Base-by-base conservation (phyloP, 2,113 vertebrate species). In the Serinus canaria region DNA sequence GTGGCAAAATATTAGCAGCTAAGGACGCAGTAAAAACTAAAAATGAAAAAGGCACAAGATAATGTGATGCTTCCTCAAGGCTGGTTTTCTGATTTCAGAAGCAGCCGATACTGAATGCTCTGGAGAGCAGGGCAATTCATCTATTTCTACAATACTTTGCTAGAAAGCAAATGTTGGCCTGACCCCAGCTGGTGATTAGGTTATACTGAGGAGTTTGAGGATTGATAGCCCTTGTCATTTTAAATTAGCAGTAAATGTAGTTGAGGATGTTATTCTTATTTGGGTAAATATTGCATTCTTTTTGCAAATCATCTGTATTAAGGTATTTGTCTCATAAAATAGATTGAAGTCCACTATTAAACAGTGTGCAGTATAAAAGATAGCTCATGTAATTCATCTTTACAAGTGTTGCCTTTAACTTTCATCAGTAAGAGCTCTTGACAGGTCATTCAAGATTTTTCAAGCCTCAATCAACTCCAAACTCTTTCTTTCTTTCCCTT, bases 171-270 rank as follows among this genome's bases (percentile, higher is more conserved):
- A 97, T 94, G 94, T 95, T 96, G 93, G 91, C 95, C 95, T 97
- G 96, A 97, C 96, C 94, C 92, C 95, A 97, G 81, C 94, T 97
- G 96, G 96, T 83, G 87, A 97, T 95, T 92, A 92, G 93, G 89
- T 94, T 97, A 95, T 92, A 95, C 70, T 92, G 95, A 95, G 90
- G 72, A 82, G 28, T 64, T 3, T 90, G 78, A 95, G 78, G 91
- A 97, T 95, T 96, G 93, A 97, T 95, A 92, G 90, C 78, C 89
- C 87, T 67, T 92, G 96, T 95, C 96, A 89, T 94, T 94, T 96
- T 90, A 95, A 95, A 96, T 95, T 94, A 95, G 58, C 81, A 83
- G 70, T 94, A 90, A 95, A 94, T 74, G 78, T 37, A 95, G 66
- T 39, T 91, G 82, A 92, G 63, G 84, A 95, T 94, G 87, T 83